These are phyloP conservation scores for Enteromius afrohamiltoni DNA, from an alignment of 2,797 vertebrate species.

Conservation along the genomic window DNA sequence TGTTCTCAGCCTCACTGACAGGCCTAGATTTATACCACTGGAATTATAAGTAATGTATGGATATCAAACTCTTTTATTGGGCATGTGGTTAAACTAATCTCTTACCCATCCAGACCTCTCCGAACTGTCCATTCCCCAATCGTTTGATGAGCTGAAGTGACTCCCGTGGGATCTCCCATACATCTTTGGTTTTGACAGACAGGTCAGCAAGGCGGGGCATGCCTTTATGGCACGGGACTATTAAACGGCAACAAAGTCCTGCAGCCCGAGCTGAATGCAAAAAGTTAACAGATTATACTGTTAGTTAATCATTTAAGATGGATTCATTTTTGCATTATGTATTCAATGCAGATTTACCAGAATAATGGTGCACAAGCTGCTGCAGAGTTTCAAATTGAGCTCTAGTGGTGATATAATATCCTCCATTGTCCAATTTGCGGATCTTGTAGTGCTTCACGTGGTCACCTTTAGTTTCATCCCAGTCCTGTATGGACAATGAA, in stretches of 20 bases:
- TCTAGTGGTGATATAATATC: slow-evolving; percentile 98
- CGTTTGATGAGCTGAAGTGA: slow-evolving; percentile 99
- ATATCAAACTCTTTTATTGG: slow-evolving; percentile 29
- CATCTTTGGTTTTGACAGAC: slow-evolving; percentile 99
- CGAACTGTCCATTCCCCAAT: slow-evolving; percentile 98
- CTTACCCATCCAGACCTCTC: slow-evolving; percentile 99
- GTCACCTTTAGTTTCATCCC: slow-evolving; percentile 98
- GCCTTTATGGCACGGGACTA: slow-evolving; percentile 98
- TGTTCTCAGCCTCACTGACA: slow-evolving; percentile 13
- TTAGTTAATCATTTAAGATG: background rate
- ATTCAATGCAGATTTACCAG: slow-evolving; percentile 79
- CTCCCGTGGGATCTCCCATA: slow-evolving; percentile 99
- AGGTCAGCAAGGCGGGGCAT: slow-evolving; percentile 99
- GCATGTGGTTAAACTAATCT: slow-evolving; percentile 49
- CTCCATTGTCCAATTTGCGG: slow-evolving; percentile 97
- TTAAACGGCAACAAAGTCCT: slow-evolving; percentile 96
- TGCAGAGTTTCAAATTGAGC: slow-evolving; percentile 98
- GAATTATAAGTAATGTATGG: slow-evolving; percentile 32
- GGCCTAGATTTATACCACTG: background rate
- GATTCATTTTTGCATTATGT: background rate
- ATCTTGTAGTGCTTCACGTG: slow-evolving; percentile 99
- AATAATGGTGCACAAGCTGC: slow-evolving; percentile 98
- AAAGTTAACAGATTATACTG: background rate
- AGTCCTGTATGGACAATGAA: slow-evolving; percentile 98
- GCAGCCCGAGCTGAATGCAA: slow-evolving; percentile 76